Base-by-base conservation (phyloP, 2,797 vertebrate genomes). In the Tauraco hartlaubi region DNA sequence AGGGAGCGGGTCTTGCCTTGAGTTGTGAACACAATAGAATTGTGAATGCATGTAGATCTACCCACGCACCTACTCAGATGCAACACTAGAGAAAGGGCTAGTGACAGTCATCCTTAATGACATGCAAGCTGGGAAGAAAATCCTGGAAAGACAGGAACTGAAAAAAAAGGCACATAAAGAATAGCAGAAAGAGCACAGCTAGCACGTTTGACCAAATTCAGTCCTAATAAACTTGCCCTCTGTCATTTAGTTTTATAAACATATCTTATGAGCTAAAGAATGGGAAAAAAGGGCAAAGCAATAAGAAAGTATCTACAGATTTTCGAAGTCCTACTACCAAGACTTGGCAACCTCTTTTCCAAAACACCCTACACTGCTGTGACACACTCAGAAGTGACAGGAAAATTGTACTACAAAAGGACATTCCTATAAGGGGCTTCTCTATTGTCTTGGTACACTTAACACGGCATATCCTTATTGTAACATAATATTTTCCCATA, bases 1-100 rank as follows among this genome's bases (percentile, higher is more conserved):
- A 33, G 29, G 14, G 15, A 64, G 20, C 1, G 0, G 5, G 28
- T 29, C 39, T 66, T 0, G 1, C 33, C 55, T 39, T 37, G 20
- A 13, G 19, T 1, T 66, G 46, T 63, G 58, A 61, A 39, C 19
- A 35, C 25, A 77, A 13, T 1, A 59, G 35, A 29, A 39, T 13
- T 43, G 31, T 33, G 51, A 75, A 63, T 0, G 0, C 17, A 5
- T 10, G 7, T 20, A 61, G 35, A 31, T 17, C 71, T 59, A 44
- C 28, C 39, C 64, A 33, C 1, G 6, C 9, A 15, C 23, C n/a
- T 51, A 23, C 20, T 54, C 41, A 85, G 56, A 29, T 20, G 23
- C 21, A 37, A 31, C 41, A 44, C 21, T 3, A 54, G 15, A 49
- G 54, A 59, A 76, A 59, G 35, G 20, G 28, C 19, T 48, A 76